phyloP scores from a whole-genome alignment of 2,113 vertebrate genomes.

The Lagopus muta region DNA sequence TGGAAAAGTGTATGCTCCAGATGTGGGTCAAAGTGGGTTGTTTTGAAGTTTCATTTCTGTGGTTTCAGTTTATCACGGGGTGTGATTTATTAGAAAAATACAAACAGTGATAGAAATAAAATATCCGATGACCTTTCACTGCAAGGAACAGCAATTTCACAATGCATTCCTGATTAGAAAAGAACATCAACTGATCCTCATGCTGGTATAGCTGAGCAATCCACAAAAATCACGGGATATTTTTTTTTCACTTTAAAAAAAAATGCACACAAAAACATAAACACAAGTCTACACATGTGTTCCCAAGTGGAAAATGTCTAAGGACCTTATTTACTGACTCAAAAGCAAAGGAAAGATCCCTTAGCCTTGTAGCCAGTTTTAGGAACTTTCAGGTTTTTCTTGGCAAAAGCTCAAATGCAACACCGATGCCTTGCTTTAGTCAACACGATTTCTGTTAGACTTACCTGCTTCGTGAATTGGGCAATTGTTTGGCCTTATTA shows the following conservation, averaged over 20 bases:
- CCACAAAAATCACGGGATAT: constrained; percentile 4
- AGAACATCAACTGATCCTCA: constrained; percentile 49
- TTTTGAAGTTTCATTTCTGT: background rate
- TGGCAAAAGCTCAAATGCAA: constrained; percentile 74
- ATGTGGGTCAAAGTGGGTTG: background rate
- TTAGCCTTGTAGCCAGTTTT: constrained; percentile 47
- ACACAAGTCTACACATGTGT: constrained; percentile 27
- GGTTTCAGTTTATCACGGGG: constrained; percentile 47
- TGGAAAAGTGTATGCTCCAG: background rate
- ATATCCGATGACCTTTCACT: constrained; percentile 45
- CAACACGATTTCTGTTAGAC: constrained; percentile 64
- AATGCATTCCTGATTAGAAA: constrained; percentile 50
- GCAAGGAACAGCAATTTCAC: constrained; percentile 28
- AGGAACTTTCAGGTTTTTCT: constrained; percentile 67
- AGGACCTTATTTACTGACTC: constrained; percentile 67
- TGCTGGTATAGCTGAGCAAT: constrained; percentile 38
- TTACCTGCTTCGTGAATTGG: constrained; percentile 55
- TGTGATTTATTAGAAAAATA: constrained; percentile 51
- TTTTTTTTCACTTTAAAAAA: background rate
- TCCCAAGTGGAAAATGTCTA: constrained; percentile 68
- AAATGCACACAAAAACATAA: background rate
- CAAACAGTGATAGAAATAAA: background rate
- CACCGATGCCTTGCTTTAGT: constrained; percentile 65
- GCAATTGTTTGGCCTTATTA: constrained; percentile 60
- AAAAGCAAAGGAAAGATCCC: constrained; percentile 68